Conservation (phyloP, 2,888 invertebrate genomes). For the Nomada ruficornis region DNA sequence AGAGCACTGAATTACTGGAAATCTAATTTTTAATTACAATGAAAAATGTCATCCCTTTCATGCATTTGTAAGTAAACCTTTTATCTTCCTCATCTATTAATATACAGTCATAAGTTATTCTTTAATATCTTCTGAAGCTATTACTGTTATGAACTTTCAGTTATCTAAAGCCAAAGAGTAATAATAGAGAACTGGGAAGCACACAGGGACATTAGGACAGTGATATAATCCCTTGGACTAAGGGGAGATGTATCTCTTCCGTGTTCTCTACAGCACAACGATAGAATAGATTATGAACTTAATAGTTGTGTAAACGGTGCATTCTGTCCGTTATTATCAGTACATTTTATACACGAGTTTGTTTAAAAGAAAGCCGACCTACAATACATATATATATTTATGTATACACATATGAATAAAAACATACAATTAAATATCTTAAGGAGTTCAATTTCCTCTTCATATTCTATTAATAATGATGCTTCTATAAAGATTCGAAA, state of each 20-base stretch:
- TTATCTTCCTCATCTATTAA: no score
- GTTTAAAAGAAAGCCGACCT: constrained; percentile 2
- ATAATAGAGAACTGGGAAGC: not conserved
- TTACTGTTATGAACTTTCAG: not conserved
- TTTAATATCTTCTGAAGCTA: not conserved
- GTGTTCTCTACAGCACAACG: constrained; percentile 24
- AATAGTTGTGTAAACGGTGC: constrained; percentile 33
- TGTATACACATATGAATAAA: no score
- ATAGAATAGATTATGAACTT: constrained; percentile 39
- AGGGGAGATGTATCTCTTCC: constrained; percentile 32
- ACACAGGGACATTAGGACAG: constrained; percentile 22
- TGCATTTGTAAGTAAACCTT: no score
- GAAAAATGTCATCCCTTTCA: no score
- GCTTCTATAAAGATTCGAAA: no score
- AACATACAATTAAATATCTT: no score
- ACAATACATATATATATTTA: not conserved
- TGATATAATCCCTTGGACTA: constrained; percentile 33
- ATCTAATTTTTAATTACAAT: no score
- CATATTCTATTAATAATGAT: no score
- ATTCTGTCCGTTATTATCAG: constrained; percentile 14
- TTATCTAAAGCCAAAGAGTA: not conserved
- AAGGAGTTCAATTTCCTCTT: no score
- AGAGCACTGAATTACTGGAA: no score
- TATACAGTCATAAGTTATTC: no score
- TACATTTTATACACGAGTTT: not conserved